Evolutionary conservation across 1,140 invertebrate genomes (phyloP).

Genomic region (Plectrocnemia conspersa): DNA sequence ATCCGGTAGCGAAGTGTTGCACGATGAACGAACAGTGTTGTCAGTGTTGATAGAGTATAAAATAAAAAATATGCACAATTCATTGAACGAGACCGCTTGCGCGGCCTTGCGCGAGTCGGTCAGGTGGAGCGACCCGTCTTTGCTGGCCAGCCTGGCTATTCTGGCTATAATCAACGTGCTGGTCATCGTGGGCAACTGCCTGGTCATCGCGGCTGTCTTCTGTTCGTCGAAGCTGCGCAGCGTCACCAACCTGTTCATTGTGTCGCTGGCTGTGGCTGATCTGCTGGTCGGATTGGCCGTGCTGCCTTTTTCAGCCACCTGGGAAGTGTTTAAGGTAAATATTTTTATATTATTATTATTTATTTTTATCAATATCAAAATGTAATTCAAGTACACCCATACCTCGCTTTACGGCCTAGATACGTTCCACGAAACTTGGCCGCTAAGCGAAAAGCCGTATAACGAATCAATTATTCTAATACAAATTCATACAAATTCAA

Average conservation of each 20-base stretch:
- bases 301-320: conserved; percentile 83
- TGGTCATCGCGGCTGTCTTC: conserved; percentile 89
- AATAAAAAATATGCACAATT: conserved; percentile 35
- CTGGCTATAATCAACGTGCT: conserved; percentile 79
- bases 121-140: conserved; percentile 69
- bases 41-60: neutral
- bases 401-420: too few relatives aligned
- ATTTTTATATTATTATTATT: conserved; percentile 7
- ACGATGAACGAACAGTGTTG: too few relatives aligned
- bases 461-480: too few relatives aligned
- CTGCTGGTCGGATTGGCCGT: conserved; percentile 85
- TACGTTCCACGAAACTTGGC: too few relatives aligned
- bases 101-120: conserved; percentile 68
- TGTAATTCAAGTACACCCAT: too few relatives aligned
- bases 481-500: too few relatives aligned
- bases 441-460: too few relatives aligned
- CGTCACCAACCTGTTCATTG: conserved; percentile 92
- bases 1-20: too few relatives aligned
- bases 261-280: conserved; percentile 89
- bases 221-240: conserved; percentile 81
- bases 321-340: conserved; percentile 81
- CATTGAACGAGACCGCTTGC: conserved; percentile 71
- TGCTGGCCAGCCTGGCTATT: conserved; percentile 68
- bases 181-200: conserved; percentile 77
- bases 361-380: too few relatives aligned